Conservation (phyloP, 2,888 invertebrate species). For the Eudasyphora cyanicolor region DNA sequence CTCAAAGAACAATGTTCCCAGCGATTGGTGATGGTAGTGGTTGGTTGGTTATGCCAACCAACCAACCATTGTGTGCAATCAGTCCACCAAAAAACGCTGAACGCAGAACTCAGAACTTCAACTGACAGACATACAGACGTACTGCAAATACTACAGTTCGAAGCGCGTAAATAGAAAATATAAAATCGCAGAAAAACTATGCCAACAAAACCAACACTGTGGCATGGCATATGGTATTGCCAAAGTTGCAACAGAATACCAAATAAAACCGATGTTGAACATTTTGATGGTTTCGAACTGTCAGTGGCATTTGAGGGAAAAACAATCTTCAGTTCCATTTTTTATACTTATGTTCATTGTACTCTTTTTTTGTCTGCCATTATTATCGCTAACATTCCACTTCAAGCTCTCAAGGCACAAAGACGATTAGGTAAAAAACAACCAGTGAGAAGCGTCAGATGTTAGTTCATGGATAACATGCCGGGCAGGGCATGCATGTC, state of each 20-base stretch:
- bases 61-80: constrained; percentile 1
- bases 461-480: no score
- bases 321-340: not conserved
- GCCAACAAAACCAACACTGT: not conserved
- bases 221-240: constrained; percentile 32
- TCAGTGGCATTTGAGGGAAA: constrained; percentile 54
- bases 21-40: not conserved
- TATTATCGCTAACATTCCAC: not conserved
- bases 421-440: constrained; percentile 36
- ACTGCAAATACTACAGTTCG: constrained; percentile 27
- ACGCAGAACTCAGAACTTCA: constrained; percentile 15
- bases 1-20: constrained; percentile 28
- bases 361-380: not conserved
- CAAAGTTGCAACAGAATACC: constrained; percentile 57
- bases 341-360: not conserved
- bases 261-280: constrained; percentile 58
- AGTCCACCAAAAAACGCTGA: not conserved
- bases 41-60: no score
- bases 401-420: not conserved
- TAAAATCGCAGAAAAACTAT: constrained; percentile 19
- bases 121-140: constrained; percentile 33
- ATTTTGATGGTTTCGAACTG: constrained; percentile 63
- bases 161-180: constrained; percentile 27
- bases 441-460: no score
- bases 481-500: no score